These are phyloP conservation scores for Fregata magnificens DNA, from an alignment of 2,113 vertebrate species.

Conservation along the genomic window DNA sequence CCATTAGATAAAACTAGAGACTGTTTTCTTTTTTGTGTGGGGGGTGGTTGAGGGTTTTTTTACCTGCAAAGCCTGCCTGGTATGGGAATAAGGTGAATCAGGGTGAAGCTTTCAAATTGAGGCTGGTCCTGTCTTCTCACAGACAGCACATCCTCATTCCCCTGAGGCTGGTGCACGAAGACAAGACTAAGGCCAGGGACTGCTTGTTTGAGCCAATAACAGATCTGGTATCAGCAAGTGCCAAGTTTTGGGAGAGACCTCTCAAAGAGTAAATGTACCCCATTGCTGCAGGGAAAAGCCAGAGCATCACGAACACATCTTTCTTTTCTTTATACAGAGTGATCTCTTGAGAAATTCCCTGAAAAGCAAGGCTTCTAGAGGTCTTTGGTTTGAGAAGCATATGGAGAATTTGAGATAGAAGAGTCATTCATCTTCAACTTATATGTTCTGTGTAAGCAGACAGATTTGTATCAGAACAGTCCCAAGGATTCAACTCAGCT, in stretches of 20 bases:
- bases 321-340: neutral
- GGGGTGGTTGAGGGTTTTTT: neutral
- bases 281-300: neutral
- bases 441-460: neutral
- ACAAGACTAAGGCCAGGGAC: neutral
- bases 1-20: neutral
- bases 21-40: too few relatives aligned
- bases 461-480: neutral
- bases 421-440: neutral
- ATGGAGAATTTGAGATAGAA: neutral
- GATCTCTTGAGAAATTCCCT: neutral
- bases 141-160: neutral
- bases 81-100: neutral
- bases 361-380: neutral
- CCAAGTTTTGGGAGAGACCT: neutral
- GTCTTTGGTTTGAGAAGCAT: neutral
- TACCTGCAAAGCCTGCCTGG: neutral
- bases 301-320: neutral
- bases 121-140: neutral
- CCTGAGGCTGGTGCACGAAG: neutral
- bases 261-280: neutral
- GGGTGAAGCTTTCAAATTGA: neutral
- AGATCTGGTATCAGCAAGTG: neutral
- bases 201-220: neutral
- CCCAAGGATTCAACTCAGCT: neutral